phyloP scores from a whole-genome alignment of 2,113 vertebrate genomes.

The Rafetus swinhoei region DNA sequence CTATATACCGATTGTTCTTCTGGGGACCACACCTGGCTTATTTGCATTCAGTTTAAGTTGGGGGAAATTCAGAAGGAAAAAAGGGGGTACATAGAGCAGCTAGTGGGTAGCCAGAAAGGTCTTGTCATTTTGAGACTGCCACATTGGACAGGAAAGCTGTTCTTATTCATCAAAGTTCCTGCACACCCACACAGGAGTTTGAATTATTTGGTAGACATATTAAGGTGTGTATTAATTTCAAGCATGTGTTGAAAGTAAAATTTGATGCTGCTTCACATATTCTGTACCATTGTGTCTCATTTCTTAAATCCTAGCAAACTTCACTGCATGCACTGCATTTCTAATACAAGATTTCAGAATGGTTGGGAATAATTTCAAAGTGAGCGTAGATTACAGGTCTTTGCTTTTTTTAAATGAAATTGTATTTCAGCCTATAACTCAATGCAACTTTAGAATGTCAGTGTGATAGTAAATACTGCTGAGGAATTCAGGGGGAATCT shows the following conservation, averaged over 20 bases:
- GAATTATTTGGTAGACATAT: slow-evolving; percentile 43
- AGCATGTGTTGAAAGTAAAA: neutral
- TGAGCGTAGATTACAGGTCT: neutral
- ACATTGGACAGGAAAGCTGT: slow-evolving; percentile 50
- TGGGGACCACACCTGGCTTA: slow-evolving; percentile 78
- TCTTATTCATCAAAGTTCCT: neutral
- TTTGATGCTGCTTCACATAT: neutral
- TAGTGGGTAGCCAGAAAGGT: slow-evolving; percentile 49
- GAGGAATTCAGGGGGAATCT: slow-evolving; percentile 16
- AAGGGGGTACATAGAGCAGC: slow-evolving; percentile 42
- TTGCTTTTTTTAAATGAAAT: slow-evolving; percentile 2
- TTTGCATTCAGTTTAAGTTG: slow-evolving; percentile 80
- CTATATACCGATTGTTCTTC: slow-evolving; percentile 65
- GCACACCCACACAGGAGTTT: slow-evolving; percentile 16
- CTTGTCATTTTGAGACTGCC: slow-evolving; percentile 58
- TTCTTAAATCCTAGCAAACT: slow-evolving; percentile 27
- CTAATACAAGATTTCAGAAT: slow-evolving; percentile 13
- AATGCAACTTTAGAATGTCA: slow-evolving; percentile 37
- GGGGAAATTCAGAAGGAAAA: slow-evolving; percentile 71
- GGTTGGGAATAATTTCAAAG: slow-evolving; percentile 1
- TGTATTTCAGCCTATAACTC: slow-evolving; percentile 1
- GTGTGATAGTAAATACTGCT: slow-evolving; percentile 14
- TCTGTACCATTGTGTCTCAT: neutral
- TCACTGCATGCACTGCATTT: slow-evolving; percentile 1
- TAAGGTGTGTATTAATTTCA: neutral